phyloP scores from a whole-genome alignment of 2,113 vertebrate species.

The Hippopotamus amphibius region DNA sequence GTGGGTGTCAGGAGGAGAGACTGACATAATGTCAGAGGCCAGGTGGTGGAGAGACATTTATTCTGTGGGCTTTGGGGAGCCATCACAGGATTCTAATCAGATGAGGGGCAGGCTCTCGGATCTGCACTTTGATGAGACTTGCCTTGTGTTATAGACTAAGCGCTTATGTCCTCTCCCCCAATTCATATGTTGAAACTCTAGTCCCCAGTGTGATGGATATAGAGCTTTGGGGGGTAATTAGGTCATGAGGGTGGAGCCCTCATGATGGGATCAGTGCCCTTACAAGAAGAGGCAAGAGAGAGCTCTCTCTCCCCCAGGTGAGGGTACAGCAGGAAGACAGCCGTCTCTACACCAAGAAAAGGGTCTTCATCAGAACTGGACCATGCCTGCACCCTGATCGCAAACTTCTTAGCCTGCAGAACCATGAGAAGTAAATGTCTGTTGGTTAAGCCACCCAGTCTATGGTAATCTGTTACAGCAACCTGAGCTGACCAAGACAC shows the following conservation, averaged over 20 bases:
- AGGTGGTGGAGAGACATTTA: rapidly evolving
- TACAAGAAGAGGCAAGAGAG: not conserved
- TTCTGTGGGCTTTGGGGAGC: not conserved
- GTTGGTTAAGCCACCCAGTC: rapidly evolving
- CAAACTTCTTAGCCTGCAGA: not conserved
- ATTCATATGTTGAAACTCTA: not conserved
- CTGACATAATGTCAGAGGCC: rapidly evolving
- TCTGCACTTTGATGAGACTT: not conserved
- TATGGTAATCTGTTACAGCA: rapidly evolving
- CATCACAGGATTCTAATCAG: rapidly evolving
- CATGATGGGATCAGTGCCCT: not conserved
- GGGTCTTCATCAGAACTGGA: not conserved
- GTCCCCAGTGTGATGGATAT: rapidly evolving
- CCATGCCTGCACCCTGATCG: not conserved
- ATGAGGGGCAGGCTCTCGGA: not conserved
- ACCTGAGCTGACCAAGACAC: not conserved
- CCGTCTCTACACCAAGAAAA: not conserved
- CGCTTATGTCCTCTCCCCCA: not conserved
- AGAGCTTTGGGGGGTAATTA: no score
- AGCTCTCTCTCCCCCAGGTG: no score
- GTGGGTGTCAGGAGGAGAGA: not conserved
- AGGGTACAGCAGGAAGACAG: not conserved
- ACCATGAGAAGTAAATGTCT: not conserved
- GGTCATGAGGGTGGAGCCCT: not conserved
- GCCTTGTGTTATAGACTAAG: not conserved